Evolutionary conservation across 2,797 vertebrate species (phyloP), one percentile per base, ranked within the genome.

Genomic region (Pipistrellus pipistrellus): DNA sequence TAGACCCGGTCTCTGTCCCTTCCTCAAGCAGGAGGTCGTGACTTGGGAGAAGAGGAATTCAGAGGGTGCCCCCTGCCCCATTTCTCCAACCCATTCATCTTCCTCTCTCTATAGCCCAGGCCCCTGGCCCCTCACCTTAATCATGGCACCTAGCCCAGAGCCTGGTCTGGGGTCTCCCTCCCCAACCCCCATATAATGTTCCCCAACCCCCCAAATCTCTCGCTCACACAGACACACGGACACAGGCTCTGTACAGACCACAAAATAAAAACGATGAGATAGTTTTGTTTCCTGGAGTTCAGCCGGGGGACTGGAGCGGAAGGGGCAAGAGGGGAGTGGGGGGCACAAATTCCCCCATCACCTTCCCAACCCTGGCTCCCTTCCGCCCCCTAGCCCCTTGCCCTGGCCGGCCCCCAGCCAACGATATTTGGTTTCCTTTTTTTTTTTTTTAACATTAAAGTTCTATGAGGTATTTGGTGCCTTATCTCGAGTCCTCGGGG

Each of bases 401-500:
- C 96, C 92, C 96, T 97, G 96, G 97, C 92, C 89, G 92, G 97
- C 98, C 93, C 98, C 97, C 97, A 97, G 99, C 98, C 99, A 99
- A 99, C 98, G 98, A 98, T 99, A 99, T 98, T 98, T 99, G 98
- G 99, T 98, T 99, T 99, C 99, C 98, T 98, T 99, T 98, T 44
- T 41, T 38, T 38, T 35, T 41, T 41, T 99, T 99, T 99, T 98
- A 99, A 98, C 99, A 98, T 98, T 99, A 98, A 98, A 99, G 98
- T 99, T 99, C 98, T 98, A 99, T 99, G 99, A 99, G 99, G 99
- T 99, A 99, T 99, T 99, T 99, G 99, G 99, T 98, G 98, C 99
- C 98, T 99, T 99, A 98, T 99, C 99, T 99, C 98, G 99, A 99
- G 99, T 98, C 98, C 98, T 98, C 97, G 95, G 97, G 98, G 97